phyloP scores from a whole-genome alignment of 2,888 invertebrate genomes.

The Galerucella calmariensis region DNA sequence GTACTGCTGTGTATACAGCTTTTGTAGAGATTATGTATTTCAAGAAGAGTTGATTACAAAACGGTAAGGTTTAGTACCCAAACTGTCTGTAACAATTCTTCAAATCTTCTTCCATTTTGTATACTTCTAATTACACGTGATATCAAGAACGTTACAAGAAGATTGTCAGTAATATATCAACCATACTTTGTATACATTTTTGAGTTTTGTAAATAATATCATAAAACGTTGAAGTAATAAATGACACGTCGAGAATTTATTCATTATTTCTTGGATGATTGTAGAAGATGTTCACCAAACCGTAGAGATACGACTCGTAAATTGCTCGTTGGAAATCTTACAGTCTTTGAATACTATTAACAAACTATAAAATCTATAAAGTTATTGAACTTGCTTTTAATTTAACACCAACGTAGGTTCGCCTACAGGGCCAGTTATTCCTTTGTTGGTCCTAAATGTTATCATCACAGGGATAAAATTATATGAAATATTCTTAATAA shows the following conservation, averaged over 20 bases:
- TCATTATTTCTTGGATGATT: conserved; percentile 1
- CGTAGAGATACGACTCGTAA: background rate
- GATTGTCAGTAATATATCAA: background rate
- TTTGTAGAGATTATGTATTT: no score
- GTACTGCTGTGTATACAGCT: no score
- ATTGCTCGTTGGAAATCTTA: background rate
- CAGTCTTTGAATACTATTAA: background rate
- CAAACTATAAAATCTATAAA: background rate
- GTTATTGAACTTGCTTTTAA: background rate
- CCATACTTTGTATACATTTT: background rate
- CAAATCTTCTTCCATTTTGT: no score
- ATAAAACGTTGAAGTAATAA: background rate
- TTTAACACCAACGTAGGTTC: background rate
- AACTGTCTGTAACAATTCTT: no score
- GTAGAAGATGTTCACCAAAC: conserved; percentile 4
- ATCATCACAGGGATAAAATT: background rate
- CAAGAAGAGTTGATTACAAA: no score
- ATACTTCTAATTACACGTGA: no score
- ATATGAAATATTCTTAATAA: background rate
- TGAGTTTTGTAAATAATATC: background rate
- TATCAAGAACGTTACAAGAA: no score
- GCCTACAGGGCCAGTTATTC: background rate
- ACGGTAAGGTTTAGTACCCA: no score
- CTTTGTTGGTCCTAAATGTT: background rate
- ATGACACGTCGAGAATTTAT: conserved; percentile 1